phyloP scores from a whole-genome alignment of 2,797 vertebrate genomes.

The Epinephelus malabaricus region DNA sequence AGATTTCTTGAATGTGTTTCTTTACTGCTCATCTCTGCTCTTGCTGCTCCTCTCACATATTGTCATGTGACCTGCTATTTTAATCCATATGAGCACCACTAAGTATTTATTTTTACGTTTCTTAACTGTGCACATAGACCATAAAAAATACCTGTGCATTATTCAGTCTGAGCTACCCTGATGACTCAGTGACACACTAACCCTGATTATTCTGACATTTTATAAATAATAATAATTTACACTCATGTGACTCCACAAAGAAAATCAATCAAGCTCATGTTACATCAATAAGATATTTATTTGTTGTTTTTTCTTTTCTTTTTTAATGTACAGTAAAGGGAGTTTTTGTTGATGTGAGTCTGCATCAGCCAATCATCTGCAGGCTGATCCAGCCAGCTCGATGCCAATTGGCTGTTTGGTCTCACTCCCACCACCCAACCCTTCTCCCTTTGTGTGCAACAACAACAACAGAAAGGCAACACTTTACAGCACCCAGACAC shows the following conservation, averaged over 20 bases:
- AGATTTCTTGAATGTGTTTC: not conserved
- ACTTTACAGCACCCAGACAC: constrained; percentile 47
- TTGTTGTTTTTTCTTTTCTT: constrained; percentile 18
- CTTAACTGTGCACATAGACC: not conserved
- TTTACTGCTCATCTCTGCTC: not conserved
- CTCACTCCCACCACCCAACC: constrained; percentile 77
- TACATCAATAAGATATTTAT: constrained; percentile 70
- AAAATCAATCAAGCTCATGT: constrained; percentile 13
- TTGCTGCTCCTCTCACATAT: not conserved
- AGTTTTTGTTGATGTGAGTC: constrained; percentile 47
- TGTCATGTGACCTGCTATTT: not conserved
- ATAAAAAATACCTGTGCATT: not conserved
- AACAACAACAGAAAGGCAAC: constrained; percentile 60
- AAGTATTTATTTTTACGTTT: not conserved
- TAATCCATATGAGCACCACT: not conserved
- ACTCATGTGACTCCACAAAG: constrained; percentile 19
- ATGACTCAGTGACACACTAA: constrained; percentile 32
- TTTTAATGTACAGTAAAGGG: constrained; percentile 51
- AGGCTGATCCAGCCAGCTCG: constrained; percentile 52
- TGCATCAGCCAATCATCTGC: constrained; percentile 58
- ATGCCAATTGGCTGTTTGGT: constrained; percentile 77
- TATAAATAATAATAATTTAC: not conserved
- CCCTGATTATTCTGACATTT: not conserved
- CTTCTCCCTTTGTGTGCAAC: constrained; percentile 67
- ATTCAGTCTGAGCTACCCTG: not conserved